These are phyloP conservation scores for Trachelus iudaicus DNA, from an alignment of 2,888 invertebrate species.

Conservation along the genomic window DNA sequence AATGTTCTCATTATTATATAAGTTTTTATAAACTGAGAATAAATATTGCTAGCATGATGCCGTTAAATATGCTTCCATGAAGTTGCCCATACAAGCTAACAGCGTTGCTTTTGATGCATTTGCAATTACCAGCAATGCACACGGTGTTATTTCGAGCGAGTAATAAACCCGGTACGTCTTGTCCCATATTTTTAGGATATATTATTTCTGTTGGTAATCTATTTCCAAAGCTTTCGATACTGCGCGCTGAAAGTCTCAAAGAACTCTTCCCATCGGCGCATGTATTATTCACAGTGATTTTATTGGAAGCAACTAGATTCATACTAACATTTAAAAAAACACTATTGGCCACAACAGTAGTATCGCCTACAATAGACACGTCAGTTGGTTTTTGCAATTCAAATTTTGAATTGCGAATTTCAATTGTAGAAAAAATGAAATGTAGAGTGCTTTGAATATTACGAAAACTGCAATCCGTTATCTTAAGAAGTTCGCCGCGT, in stretches of 20 bases:
- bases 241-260: slow-evolving; percentile 40
- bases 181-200: slow-evolving; percentile 28
- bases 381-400: slow-evolving; percentile 39
- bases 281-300: slow-evolving; percentile 36
- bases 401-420: slow-evolving; percentile 43
- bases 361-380: slow-evolving; percentile 38
- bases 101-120: slow-evolving; percentile 30
- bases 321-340: slow-evolving; percentile 46
- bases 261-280: slow-evolving; percentile 53
- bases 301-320: slow-evolving; percentile 37
- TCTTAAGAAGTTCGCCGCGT: slow-evolving; percentile 32
- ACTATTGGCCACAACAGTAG: slow-evolving; percentile 35
- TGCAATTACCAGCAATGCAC: slow-evolving; percentile 51
- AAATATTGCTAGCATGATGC: not conserved
- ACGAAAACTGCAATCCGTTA: slow-evolving; percentile 37
- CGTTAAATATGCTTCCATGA: not conserved
- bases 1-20: too few species aligned
- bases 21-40: not conserved
- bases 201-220: slow-evolving; percentile 49
- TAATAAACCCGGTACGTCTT: slow-evolving; percentile 18
- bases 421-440: slow-evolving; percentile 39
- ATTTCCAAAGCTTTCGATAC: slow-evolving; percentile 42
- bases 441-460: slow-evolving; percentile 39
- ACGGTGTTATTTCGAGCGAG: slow-evolving; percentile 44
- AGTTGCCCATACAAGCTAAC: not conserved